A percentile compares a stretch with the other conserved stretches of the same genome.
Conservation (phyloP, 1,140 invertebrate genomes). For the Teleogryllus occipitalis region DNA sequence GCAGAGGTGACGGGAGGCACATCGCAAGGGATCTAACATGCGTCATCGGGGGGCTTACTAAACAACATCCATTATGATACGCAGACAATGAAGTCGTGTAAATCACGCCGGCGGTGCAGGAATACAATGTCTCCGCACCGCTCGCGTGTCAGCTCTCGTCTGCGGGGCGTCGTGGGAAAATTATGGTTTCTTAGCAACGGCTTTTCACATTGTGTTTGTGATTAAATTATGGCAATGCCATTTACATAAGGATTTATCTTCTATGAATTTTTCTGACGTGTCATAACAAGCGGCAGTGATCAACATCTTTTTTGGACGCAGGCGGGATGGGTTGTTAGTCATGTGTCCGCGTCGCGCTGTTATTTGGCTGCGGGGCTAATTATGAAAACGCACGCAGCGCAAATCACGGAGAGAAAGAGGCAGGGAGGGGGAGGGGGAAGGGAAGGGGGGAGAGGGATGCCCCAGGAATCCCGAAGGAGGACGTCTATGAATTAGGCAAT, state of each 20-base stretch:
- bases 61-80: constrained; percentile 5
- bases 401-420: background rate
- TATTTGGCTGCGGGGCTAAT: background rate
- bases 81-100: background rate
- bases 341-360: background rate
- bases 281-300: background rate
- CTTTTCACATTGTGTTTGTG: background rate
- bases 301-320: background rate
- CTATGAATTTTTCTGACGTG: background rate
- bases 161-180: background rate
- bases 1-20: background rate
- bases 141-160: background rate
- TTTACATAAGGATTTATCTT: background rate
- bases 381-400: background rate
- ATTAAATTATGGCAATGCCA: constrained; percentile 1
- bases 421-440: background rate
- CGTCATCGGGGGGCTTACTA: background rate
- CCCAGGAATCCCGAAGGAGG: background rate
- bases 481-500: too few relatives aligned
- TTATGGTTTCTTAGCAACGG: constrained; percentile 4
- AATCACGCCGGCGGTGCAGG: background rate
- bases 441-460: background rate
- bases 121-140: background rate
- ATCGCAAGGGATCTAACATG: background rate
- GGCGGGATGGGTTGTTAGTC: background rate